Base-by-base conservation (phyloP, 2,888 invertebrate genomes). In the Andrena dorsata region DNA sequence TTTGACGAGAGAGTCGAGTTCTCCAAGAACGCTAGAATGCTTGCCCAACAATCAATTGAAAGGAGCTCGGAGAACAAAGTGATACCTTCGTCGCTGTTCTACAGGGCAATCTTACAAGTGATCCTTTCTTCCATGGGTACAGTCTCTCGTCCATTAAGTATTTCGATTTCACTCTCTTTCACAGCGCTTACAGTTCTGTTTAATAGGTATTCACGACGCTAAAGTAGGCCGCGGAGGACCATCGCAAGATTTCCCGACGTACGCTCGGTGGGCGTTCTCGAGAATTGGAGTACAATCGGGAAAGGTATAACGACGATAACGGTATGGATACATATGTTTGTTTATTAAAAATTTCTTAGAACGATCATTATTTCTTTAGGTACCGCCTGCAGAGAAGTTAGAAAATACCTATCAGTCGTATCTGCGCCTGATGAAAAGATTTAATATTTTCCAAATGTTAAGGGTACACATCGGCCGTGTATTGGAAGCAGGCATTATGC, bases 41-140 rank as follows among this genome's bases (percentile, higher is more conserved):
- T 98, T 53, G 97, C 98, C 0, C 96, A 97, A 0, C 98, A 98
- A 92, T 97, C 97, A 0, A 94, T 97, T n/a, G 96, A 97, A 83
- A 95, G 98, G 83, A 96, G 96, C 58, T 92, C 92, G 10, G 94
- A 94, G 32, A 94, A 94, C 77, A 95, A 96, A 90, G 79, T 96
- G 71, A 96, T 97, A 0, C 95, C 95, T 51, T 95, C 95, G 73
- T 96, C 97, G 7, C 94, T 98, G 60, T 96, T 96, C 88, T 97
- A 97, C 90, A 95, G 98, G 86, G 96, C 98, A 0, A 90, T 98
- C 49, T 94, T 98, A 8, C 96, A 98, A 95, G 95, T 96, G 13
- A 80, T 94, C 61, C 76, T 94, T 56, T 84, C 88, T 75, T 87
- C 87, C n/a, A 82, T 91, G 56, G 93, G 93, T 93, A 83, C n/a